A percentile compares a stretch with the other conserved stretches of the same genome.
phyloP scores from a whole-genome alignment of 1,140 invertebrate species.

The Laupala kohalensis region DNA sequence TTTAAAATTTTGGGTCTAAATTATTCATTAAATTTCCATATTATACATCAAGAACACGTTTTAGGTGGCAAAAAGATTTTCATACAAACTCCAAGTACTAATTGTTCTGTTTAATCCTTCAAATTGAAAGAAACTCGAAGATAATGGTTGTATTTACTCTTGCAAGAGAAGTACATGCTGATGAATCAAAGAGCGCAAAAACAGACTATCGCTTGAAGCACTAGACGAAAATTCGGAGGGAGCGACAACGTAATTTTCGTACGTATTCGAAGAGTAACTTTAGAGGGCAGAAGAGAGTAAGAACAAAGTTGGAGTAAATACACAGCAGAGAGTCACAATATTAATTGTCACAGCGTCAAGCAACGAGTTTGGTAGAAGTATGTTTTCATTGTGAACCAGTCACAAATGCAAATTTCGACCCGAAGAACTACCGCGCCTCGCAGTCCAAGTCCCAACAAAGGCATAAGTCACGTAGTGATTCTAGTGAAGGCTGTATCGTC shows the following conservation, averaged over 20 bases:
- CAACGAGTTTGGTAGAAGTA: background rate
- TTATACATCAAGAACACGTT: too few species aligned
- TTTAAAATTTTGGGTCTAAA: too few species aligned
- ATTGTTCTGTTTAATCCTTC: too few species aligned
- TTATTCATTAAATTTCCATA: too few species aligned
- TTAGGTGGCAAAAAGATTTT: too few species aligned
- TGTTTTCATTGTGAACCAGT: background rate
- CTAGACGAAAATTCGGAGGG: background rate
- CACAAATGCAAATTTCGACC: background rate
- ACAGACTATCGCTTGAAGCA: background rate
- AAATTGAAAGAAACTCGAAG: too few species aligned
- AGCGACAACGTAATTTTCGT: background rate
- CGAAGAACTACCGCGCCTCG: background rate
- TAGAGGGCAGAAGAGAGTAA: background rate
- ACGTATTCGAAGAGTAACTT: background rate
- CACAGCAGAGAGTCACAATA: background rate
- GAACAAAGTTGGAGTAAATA: background rate
- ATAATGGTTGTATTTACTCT: too few species aligned
- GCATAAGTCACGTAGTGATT: background rate
- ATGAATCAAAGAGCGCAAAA: too few species aligned
- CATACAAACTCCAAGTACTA: too few species aligned
- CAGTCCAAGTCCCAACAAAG: background rate
- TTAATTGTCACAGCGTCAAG: background rate
- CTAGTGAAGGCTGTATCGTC: background rate
- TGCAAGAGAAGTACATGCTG: too few species aligned